phyloP scores from a whole-genome alignment of 2,888 invertebrate species.

The Caenorhabditis parvicauda region DNA sequence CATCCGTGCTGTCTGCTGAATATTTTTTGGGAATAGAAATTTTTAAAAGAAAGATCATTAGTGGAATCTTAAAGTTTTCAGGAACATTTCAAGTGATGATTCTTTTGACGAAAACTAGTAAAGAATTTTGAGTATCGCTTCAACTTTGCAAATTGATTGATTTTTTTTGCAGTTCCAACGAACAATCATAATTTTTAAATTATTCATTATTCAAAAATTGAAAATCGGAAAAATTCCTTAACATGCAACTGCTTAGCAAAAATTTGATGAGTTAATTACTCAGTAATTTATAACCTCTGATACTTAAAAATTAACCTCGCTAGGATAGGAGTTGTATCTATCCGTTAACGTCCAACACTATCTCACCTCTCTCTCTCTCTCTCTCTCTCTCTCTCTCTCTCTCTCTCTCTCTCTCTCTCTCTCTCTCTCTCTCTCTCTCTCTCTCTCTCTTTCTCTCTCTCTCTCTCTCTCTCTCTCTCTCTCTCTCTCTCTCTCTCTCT shows the following conservation, averaged over 20 bases:
- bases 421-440: not conserved
- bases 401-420: not conserved
- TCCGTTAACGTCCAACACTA: not conserved
- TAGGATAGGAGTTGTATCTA: not conserved
- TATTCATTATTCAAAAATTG: not conserved
- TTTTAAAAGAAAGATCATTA: too few relatives aligned
- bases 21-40: too few relatives aligned
- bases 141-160: too few relatives aligned
- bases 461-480: not conserved
- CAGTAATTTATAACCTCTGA: not conserved
- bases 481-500: not conserved
- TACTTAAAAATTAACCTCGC: too few relatives aligned
- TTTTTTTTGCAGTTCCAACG: too few relatives aligned
- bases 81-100: not conserved
- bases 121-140: too few relatives aligned
- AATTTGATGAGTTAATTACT: not conserved
- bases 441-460: not conserved
- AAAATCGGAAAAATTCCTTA: not conserved
- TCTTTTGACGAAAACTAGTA: not conserved
- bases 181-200: too few relatives aligned
- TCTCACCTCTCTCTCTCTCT: not conserved
- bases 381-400: not conserved
- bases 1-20: too few relatives aligned
- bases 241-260: not conserved
- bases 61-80: too few relatives aligned